phyloP scores from a whole-genome alignment of 1,140 invertebrate genomes.

The Plodia interpunctella region DNA sequence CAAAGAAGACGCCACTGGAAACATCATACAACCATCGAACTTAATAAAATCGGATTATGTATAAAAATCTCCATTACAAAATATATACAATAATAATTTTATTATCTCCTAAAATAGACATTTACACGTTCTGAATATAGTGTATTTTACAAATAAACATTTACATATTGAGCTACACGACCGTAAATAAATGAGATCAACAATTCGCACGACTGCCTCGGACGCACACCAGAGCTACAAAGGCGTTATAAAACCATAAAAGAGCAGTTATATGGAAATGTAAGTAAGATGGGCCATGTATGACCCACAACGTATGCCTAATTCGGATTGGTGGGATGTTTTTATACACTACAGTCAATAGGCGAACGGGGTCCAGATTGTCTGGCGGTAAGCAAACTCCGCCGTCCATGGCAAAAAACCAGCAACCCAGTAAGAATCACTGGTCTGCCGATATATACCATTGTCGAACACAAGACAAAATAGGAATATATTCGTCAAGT shows the following conservation, averaged over 20 bases:
- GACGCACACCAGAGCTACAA: background rate
- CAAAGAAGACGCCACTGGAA: slow-evolving; percentile 52
- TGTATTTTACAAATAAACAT: slow-evolving; percentile 60
- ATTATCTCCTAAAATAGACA: slow-evolving; percentile 60
- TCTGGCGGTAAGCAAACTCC: too few species aligned
- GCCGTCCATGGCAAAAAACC: too few species aligned
- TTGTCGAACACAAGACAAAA: too few species aligned
- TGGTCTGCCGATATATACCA: too few species aligned
- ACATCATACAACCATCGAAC: slow-evolving; percentile 55
- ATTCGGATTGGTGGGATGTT: too few species aligned
- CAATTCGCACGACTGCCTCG: slow-evolving; percentile 50
- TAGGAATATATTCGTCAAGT: too few species aligned
- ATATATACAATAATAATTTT: slow-evolving; percentile 61
- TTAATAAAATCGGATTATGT: slow-evolving; percentile 58
- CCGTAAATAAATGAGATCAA: slow-evolving; percentile 74
- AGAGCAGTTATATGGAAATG: too few species aligned
- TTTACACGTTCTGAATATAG: slow-evolving; percentile 55
- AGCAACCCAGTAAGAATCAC: too few species aligned
- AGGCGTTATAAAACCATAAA: background rate
- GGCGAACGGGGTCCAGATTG: too few species aligned
- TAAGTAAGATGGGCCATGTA: too few species aligned
- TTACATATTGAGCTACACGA: slow-evolving; percentile 72
- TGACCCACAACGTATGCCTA: too few species aligned
- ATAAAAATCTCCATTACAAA: slow-evolving; percentile 71
- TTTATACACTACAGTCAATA: too few species aligned